Conservation (phyloP, 2,888 invertebrate genomes). For the Pherbina coryleti region DNA sequence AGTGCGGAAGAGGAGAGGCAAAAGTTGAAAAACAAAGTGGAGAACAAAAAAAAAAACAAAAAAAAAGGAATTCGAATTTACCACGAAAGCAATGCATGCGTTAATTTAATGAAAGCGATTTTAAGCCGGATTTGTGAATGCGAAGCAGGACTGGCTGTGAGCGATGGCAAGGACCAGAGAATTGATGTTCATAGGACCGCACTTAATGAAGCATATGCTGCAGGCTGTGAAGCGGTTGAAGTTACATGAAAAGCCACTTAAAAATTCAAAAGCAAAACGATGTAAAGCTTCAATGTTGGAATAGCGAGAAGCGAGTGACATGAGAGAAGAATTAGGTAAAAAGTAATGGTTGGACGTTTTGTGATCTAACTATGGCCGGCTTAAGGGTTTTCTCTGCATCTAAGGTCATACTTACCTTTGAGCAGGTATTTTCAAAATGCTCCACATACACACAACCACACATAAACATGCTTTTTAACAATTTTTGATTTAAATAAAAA, state of each 20-base stretch:
- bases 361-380: no score
- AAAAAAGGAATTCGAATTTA: background rate
- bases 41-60: background rate
- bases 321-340: background rate
- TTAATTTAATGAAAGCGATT: conserved; percentile 12
- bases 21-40: background rate
- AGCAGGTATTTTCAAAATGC: no score
- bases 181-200: background rate
- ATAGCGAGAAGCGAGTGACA: background rate
- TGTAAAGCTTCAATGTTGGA: background rate
- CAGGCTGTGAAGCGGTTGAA: background rate
- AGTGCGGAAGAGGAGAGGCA: no score
- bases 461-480: no score
- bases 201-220: conserved; percentile 12
- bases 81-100: background rate
- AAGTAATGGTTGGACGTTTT: background rate
- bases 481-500: no score
- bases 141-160: background rate
- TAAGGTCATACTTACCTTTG: no score
- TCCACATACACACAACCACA: no score
- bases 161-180: background rate
- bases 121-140: conserved; percentile 4
- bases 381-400: no score
- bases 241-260: conserved; percentile 14
- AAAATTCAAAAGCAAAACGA: background rate